phyloP scores from a whole-genome alignment of 2,113 vertebrate species.

The Azemiops feae region DNA sequence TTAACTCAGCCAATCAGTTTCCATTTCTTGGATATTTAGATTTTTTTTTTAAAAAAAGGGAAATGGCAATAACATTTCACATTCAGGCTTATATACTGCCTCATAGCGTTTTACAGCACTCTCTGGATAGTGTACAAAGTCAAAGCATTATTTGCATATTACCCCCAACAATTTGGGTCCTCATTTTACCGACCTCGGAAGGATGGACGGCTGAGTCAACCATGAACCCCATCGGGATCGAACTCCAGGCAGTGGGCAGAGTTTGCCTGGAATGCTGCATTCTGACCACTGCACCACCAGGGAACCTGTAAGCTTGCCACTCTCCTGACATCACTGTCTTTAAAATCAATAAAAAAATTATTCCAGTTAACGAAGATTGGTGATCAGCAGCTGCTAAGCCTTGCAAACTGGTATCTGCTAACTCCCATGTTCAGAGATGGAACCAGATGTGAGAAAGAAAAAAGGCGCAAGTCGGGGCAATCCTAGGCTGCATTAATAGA shows the following conservation, averaged over 20 bases:
- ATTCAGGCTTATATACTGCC: not conserved
- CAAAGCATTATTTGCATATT: not conserved
- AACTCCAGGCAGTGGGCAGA: not conserved
- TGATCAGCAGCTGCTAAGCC: not conserved
- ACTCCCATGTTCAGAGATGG: not conserved
- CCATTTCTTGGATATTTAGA: not conserved
- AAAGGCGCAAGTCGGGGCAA: not conserved
- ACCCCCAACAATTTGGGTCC: not conserved
- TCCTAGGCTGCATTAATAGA: not conserved
- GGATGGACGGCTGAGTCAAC: not conserved
- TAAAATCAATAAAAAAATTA: not conserved
- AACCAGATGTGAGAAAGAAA: not conserved
- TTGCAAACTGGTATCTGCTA: not conserved
- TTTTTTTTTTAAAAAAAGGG: not conserved
- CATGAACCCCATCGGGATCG: accelerated
- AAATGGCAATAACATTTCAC: not conserved
- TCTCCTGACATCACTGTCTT: not conserved
- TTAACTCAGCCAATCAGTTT: not conserved
- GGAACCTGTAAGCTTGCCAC: too few relatives aligned
- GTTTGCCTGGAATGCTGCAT: not conserved
- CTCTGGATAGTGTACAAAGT: not conserved
- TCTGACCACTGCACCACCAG: not conserved
- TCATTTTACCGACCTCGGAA: not conserved
- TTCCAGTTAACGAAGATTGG: not conserved
- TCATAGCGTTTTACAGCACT: not conserved